These are phyloP conservation scores for Aptenodytes patagonicus DNA, from an alignment of 2,113 vertebrate genomes.

Conservation along the genomic window DNA sequence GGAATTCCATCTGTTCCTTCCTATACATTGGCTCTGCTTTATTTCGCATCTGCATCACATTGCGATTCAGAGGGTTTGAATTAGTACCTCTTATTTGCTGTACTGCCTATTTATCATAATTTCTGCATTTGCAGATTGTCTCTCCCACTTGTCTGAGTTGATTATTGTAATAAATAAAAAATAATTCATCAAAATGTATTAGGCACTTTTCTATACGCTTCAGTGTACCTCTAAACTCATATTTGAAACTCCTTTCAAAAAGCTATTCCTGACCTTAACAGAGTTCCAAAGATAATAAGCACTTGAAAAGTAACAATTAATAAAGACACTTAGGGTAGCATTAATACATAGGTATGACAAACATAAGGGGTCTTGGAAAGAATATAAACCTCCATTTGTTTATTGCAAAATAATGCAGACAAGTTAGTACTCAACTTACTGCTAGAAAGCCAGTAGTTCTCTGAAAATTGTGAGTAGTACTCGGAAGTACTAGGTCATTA, in stretches of 20 bases:
- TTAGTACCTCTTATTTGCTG: background rate
- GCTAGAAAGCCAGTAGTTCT: background rate
- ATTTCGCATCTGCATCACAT: background rate
- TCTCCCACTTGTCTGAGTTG: background rate
- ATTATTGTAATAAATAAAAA: background rate
- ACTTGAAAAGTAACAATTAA: background rate
- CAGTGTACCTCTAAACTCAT: background rate
- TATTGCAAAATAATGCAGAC: background rate
- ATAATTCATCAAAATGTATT: background rate
- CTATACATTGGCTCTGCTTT: background rate
- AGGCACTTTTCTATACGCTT: background rate
- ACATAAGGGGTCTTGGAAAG: background rate
- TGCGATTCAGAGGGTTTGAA: background rate
- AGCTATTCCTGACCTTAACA: background rate
- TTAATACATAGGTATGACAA: background rate
- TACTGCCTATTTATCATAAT: background rate
- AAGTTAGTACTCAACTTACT: background rate
- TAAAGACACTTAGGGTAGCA: background rate
- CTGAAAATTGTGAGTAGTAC: background rate
- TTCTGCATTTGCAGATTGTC: background rate
- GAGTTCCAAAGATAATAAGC: background rate
- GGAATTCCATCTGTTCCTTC: slow-evolving; percentile 2
- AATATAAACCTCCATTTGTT: background rate
- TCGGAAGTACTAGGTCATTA: background rate
- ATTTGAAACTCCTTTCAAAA: background rate